Conservation (phyloP, 2,797 vertebrate species). For the Limosa lapponica region DNA sequence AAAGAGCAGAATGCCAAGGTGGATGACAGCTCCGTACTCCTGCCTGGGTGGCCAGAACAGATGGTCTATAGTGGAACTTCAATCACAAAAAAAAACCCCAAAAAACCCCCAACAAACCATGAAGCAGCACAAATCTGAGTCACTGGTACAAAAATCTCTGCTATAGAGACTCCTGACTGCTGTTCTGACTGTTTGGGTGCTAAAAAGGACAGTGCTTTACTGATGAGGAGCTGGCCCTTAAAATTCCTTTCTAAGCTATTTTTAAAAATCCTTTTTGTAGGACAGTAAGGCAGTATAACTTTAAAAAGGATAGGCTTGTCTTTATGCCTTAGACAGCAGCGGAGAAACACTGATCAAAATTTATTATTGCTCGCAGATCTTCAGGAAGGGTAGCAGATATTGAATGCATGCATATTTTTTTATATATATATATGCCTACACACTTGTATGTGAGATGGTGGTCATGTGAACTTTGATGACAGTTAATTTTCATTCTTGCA, state of each 20-base stretch:
- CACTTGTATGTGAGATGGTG: not conserved
- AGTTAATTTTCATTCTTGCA: not conserved
- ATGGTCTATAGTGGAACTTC: constrained; percentile 25
- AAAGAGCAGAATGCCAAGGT: not conserved
- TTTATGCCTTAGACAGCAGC: not conserved
- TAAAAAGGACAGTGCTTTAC: not conserved
- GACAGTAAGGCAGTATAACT: not conserved
- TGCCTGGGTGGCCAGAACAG: constrained; percentile 16
- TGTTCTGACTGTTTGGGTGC: not conserved
- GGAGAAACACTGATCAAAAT: not conserved
- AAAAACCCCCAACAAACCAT: too few relatives aligned
- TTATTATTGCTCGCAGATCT: not conserved
- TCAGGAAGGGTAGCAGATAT: not conserved
- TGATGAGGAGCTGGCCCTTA: not conserved
- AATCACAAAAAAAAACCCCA: not conserved
- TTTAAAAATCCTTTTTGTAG: not conserved
- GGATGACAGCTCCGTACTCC: not conserved
- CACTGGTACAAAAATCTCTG: not conserved
- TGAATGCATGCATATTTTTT: not conserved
- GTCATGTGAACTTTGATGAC: not conserved
- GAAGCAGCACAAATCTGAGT: constrained; percentile 21
- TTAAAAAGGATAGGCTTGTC: not conserved
- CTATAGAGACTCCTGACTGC: not conserved
- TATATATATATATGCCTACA: not conserved
- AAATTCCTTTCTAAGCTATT: not conserved